Evolutionary conservation across 1,140 invertebrate genomes (phyloP).

Genomic region (Papilio polytes): DNA sequence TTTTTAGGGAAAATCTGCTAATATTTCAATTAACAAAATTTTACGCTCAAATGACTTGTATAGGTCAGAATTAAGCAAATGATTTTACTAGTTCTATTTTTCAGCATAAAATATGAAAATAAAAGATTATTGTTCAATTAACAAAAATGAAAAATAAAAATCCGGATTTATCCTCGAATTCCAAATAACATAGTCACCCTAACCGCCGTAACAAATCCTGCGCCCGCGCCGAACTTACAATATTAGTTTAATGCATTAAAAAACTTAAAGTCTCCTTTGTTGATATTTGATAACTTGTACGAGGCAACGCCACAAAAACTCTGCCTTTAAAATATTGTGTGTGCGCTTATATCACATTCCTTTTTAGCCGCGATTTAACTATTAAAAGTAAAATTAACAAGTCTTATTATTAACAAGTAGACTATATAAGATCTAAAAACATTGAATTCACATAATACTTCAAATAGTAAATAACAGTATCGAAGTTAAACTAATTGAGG

Average conservation of each 20-base stretch:
- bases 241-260: constrained; percentile 30
- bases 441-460: background rate
- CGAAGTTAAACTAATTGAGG: background rate
- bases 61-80: too few relatives aligned
- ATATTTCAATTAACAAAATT: too few relatives aligned
- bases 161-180: background rate
- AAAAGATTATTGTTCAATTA: background rate
- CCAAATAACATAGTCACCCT: background rate
- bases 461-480: background rate
- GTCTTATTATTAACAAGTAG: background rate
- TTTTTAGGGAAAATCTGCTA: background rate
- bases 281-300: constrained; percentile 26
- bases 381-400: background rate
- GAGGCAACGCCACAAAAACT: constrained; percentile 7
- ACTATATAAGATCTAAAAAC: background rate
- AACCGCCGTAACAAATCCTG: constrained; percentile 17
- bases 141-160: background rate
- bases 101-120: background rate
- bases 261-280: constrained; percentile 26
- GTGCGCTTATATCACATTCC: background rate
- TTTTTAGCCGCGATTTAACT: background rate
- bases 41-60: too few relatives aligned
- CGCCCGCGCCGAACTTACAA: constrained; percentile 23
- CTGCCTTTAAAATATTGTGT: background rate
- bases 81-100: background rate